These are phyloP conservation scores for Naso thynnoides DNA, from an alignment of 2,797 vertebrate genomes.

Conservation along the genomic window DNA sequence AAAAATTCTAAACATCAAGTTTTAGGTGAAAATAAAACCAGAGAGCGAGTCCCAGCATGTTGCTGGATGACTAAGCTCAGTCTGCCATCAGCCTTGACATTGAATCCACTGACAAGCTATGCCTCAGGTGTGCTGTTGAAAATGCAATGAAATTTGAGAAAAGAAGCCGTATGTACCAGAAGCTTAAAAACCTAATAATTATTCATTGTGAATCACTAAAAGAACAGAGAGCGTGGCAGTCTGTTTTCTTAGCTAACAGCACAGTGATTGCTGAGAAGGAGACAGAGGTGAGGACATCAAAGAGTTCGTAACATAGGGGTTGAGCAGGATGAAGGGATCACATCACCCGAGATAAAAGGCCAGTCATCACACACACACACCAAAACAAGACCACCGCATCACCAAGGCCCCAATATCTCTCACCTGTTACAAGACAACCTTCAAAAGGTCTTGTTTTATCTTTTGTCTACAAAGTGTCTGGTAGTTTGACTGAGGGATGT, in stretches of 20 bases:
- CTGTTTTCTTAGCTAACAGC: constrained; percentile 24
- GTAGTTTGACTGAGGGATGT: constrained; percentile 34
- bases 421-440: constrained; percentile 67
- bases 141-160: constrained; percentile 23
- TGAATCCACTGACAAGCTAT: constrained; percentile 26
- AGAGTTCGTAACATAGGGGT: constrained; percentile 72
- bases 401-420: constrained; percentile 44
- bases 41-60: constrained; percentile 57
- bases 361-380: constrained; percentile 34
- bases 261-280: constrained; percentile 10
- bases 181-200: neutral
- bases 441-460: constrained; percentile 73
- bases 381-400: constrained; percentile 62
- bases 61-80: constrained; percentile 35
- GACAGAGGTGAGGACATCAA: constrained; percentile 62
- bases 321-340: constrained; percentile 67
- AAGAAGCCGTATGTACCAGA: constrained; percentile 5
- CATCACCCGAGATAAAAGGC: constrained; percentile 75
- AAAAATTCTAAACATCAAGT: constrained; percentile 63
- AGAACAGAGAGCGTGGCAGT: neutral
- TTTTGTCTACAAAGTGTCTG: constrained; percentile 69
- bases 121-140: constrained; percentile 21
- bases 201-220: neutral
- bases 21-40: constrained; percentile 49
- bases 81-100: constrained; percentile 36